Evolutionary conservation across 2,888 invertebrate species (phyloP), one percentile per base, ranked within the genome.

Genomic region (Ferdinandea cuprea): DNA sequence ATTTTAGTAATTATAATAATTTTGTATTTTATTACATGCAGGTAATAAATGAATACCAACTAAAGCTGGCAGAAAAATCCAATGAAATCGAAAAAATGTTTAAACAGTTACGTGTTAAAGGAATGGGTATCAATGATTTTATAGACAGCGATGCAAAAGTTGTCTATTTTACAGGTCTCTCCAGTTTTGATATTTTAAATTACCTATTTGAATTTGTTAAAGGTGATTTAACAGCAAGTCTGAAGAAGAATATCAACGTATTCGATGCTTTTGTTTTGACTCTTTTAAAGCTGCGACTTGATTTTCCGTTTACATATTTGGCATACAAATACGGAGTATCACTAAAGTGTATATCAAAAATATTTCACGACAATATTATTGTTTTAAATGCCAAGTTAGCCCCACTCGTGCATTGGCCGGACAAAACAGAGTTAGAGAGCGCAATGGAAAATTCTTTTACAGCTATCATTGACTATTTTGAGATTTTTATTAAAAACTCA

Each of bases 191-290:
- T 5, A 13, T 40, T 11, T 15, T 63, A 25, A 21, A 5, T 25
- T 3, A 21, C 8, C 17, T 65, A 15, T 65, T 50, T 50, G 35
- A 42, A 30, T 40, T 17, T 52, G n/a, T 40, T 15, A 37, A 28
- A 9, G 50, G 28, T 7, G 37, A 30, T 30, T 25, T 65, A 13
- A 19, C 35, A 13, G 11, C 50, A 25, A 25, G 30, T 15, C 19
- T 42, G 28, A 59, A n/a, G 30, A 59, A 59, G 59, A 25, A 48
- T 25, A 21, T 65, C 9, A 66, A 50, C 15, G 25, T 42, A n/a
- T 52, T 66, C 19, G 66, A 66, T 21, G 66, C 52, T 13, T 54
- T 54, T 30, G 42, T 66, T 4, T 4, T 66, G 19, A 42, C 42
- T 1, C 35, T 66, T n/a, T 8, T 52, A 13, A 54, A 66, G 42